Base-by-base conservation (phyloP, 2,113 vertebrate genomes). In the Pica pica region DNA sequence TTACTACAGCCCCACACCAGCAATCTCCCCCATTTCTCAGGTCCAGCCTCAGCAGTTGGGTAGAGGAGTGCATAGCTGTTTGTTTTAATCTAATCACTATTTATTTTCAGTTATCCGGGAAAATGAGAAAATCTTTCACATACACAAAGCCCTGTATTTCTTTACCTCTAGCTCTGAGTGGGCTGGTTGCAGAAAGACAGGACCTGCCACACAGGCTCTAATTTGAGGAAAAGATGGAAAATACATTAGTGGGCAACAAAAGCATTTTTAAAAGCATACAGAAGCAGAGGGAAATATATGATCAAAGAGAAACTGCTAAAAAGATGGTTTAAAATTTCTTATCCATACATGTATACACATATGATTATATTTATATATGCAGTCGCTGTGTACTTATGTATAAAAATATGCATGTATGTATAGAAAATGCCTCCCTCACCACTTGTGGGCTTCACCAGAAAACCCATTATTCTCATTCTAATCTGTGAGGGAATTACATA, bases 11-110 rank as follows among this genome's bases (percentile, higher is more conserved):
- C 91, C 93, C 86, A 91, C 21, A 5, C 63, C 80, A 93, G 64
- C 91, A 88, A 86, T 90, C 85, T 83, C 74, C 89, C 79, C 73
- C 85, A 73, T 94, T 95, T 92, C 91, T 81, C 75, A 75, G 78
- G 83, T 83, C 74, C 92, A 79, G 69, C 68, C 89, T 78, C 37
- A 1, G 84, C 42, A 76, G 64, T 13, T 27, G 61, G 52, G 42
- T 78, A 46, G 52, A 47, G 70, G 33, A 85, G 35, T 76, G 83
- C 63, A 35, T 35, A 55, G 57, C 8, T 93, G 78, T 69, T 95
- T 89, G 91, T 94, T 96, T 95, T 87, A 87, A 94, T 90, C 63
- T 95, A 86, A 92, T 95, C 85, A 92, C 56, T 77, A 68, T 95
- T 91, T 95, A 44, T 95, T 94, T 95, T 90, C 85, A 69, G 47